Evolutionary conservation across 1,140 invertebrate genomes (phyloP).

Genomic region (Drosophila grimshawi): DNA sequence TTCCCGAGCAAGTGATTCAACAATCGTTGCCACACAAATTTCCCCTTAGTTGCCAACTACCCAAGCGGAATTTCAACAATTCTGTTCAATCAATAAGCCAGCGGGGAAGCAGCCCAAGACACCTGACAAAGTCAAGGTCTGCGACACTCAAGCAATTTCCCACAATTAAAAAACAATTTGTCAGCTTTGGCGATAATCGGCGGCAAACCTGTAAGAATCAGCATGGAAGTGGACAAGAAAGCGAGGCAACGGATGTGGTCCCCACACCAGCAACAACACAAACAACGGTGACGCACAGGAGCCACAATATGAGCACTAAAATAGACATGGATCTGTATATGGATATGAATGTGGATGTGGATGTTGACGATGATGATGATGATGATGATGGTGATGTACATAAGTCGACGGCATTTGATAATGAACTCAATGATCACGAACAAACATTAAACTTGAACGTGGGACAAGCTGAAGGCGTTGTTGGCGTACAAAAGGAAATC

Average conservation of each 20-base stretch:
- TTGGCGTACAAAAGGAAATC: conserved; percentile 74
- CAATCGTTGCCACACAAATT: conserved; percentile 14
- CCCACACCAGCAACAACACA: conserved; percentile 27
- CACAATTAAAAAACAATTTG: conserved; percentile 78
- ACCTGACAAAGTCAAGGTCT: conserved; percentile 19
- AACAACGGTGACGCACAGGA: conserved; percentile 69
- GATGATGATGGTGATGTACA: conserved; percentile 43
- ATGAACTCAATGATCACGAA: conserved; percentile 65
- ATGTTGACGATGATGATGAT: conserved; percentile 8
- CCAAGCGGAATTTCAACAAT: conserved; percentile 39
- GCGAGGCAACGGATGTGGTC: conserved; percentile 30
- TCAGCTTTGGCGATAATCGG: conserved; percentile 64
- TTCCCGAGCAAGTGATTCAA: conserved; percentile 32
- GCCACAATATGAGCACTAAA: conserved; percentile 54
- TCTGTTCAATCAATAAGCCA: conserved; percentile 27
- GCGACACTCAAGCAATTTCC: conserved; percentile 54
- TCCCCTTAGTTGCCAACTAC: conserved; percentile 27
- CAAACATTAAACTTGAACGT: conserved; percentile 78
- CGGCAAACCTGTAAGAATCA: conserved; percentile 32
- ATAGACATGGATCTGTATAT: conserved; percentile 50
- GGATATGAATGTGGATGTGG: conserved; percentile 16
- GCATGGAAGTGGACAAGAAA: conserved; percentile 24
- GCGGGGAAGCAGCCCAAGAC: conserved; percentile 6
- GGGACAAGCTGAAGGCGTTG: conserved; percentile 53
- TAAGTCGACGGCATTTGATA: conserved; percentile 65